Conservation (phyloP, 2,113 vertebrate species). For the Pelmatolapia mariae region DNA sequence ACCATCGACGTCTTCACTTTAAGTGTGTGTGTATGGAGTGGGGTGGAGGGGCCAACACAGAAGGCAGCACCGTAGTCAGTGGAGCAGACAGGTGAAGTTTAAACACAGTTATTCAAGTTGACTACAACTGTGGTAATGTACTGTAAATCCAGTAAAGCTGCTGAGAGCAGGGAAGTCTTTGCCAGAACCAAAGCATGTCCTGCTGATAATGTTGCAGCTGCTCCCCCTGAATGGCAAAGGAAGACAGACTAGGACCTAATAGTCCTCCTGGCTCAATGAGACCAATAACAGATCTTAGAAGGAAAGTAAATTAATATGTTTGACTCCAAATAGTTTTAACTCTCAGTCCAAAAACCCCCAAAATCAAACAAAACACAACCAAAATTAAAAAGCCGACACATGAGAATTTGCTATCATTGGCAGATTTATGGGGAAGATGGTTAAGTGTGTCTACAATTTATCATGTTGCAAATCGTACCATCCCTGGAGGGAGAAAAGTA, state of each 20-base stretch:
- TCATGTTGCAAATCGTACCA: background rate
- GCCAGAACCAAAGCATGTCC: background rate
- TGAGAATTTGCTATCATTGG: background rate
- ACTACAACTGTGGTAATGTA: background rate
- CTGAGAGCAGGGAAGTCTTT: background rate
- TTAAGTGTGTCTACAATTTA: background rate
- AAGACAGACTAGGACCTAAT: background rate
- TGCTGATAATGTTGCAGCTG: background rate
- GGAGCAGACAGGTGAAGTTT: background rate
- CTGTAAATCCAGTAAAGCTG: background rate
- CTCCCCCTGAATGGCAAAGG: background rate
- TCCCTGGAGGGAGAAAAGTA: background rate
- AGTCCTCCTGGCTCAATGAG: background rate
- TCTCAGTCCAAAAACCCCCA: rapidly evolving
- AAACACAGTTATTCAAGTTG: background rate
- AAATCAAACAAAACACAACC: background rate
- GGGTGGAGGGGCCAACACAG: background rate
- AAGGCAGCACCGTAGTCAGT: background rate
- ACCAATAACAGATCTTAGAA: background rate
- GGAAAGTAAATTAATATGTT: background rate
- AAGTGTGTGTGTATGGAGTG: background rate
- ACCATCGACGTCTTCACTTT: background rate
- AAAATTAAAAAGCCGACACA: background rate
- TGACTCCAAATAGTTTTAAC: background rate
- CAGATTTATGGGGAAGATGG: background rate